These are phyloP conservation scores for Drosophila sucinea DNA, from an alignment of 1,140 invertebrate species.

Conservation along the genomic window DNA sequence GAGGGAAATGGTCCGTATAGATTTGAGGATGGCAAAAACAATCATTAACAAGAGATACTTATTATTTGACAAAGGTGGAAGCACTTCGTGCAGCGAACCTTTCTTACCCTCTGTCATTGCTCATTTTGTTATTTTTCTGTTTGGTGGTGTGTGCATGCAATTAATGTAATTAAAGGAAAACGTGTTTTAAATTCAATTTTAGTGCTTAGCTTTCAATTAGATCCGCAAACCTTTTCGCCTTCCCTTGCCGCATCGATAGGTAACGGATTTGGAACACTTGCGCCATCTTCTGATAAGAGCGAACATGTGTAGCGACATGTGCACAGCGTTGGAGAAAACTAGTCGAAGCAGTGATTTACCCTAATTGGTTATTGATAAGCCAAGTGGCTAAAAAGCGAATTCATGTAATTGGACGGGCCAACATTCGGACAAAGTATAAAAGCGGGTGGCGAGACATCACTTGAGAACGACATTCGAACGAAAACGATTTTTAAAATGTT, in stretches of 20 bases:
- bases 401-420: constrained; percentile 39
- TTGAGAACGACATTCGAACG: constrained; percentile 26
- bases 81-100: background rate
- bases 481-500: constrained; percentile 34
- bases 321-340: background rate
- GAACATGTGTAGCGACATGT: background rate
- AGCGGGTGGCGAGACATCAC: constrained; percentile 14
- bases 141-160: background rate
- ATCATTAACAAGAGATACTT: no score
- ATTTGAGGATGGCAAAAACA: background rate
- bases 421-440: constrained; percentile 47
- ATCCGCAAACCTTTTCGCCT: background rate
- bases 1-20: background rate
- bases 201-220: background rate
- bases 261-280: constrained; percentile 1
- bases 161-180: constrained; percentile 11
- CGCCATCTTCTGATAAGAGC: background rate
- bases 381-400: constrained; percentile 44
- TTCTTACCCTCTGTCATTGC: background rate
- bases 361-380: constrained; percentile 62
- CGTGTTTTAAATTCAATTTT: constrained; percentile 30
- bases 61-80: background rate
- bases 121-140: background rate
- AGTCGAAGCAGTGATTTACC: constrained; percentile 32
- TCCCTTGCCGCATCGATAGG: background rate